phyloP scores from a whole-genome alignment of 2,888 invertebrate species.

The Stenolophus ochropezus region DNA sequence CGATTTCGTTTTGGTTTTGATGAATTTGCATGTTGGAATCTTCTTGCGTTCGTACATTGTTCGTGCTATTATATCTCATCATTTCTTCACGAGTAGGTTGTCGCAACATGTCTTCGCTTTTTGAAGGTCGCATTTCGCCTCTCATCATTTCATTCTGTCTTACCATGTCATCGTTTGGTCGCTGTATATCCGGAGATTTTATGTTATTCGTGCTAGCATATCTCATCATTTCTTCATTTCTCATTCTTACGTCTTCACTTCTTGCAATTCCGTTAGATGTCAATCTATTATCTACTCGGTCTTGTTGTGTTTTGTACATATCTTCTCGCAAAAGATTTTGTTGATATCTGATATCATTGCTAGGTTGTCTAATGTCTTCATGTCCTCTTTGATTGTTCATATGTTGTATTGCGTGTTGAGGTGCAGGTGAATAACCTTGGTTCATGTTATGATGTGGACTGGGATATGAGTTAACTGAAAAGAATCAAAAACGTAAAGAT shows the following conservation, averaged over 20 bases:
- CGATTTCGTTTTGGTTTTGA: constrained; percentile 50
- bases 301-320: constrained; percentile 68
- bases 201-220: constrained; percentile 69
- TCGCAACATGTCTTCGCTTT: constrained; percentile 71
- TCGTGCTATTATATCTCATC: constrained; percentile 70
- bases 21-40: constrained; percentile 67
- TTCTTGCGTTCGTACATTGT: constrained; percentile 70
- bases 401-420: constrained; percentile 38
- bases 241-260: constrained; percentile 31
- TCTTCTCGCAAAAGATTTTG: constrained; percentile 69
- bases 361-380: constrained; percentile 63
- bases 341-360: constrained; percentile 66
- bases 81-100: constrained; percentile 67
- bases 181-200: constrained; percentile 67
- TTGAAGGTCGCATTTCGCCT: constrained; percentile 69
- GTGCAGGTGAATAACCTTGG: constrained; percentile 64
- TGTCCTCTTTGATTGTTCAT: constrained; percentile 63
- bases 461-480: constrained; percentile 66
- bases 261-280: constrained; percentile 35
- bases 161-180: constrained; percentile 44
- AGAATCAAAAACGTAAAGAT: constrained; percentile 13
- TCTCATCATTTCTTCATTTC: constrained; percentile 69
- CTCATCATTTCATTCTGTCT: constrained; percentile 56
- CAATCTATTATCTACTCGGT: constrained; percentile 62
- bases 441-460: constrained; percentile 67